These are phyloP conservation scores for Hirundo rustica DNA, from an alignment of 2,797 vertebrate genomes.

Conservation along the genomic window DNA sequence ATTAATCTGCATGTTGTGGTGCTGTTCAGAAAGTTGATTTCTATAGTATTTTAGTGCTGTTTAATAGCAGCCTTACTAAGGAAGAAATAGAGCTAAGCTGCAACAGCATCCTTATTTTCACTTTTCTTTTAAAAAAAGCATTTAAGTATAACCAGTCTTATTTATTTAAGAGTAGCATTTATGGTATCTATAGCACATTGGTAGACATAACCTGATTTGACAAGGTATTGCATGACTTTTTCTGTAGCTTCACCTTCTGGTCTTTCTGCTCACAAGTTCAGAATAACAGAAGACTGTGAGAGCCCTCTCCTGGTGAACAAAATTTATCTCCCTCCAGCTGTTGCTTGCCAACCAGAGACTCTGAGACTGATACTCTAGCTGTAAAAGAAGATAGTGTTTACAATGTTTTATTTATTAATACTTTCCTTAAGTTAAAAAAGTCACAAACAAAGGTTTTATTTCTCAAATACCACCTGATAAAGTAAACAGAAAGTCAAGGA, in stretches of 20 bases:
- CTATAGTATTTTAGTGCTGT: not conserved
- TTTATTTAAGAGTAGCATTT: not conserved
- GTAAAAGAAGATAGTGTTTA: not conserved
- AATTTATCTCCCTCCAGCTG: not conserved
- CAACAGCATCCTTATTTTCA: not conserved
- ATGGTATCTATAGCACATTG: not conserved
- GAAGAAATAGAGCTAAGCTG: not conserved
- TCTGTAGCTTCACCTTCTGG: not conserved
- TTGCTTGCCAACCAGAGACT: not conserved
- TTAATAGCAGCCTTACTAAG: not conserved
- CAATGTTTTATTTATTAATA: not conserved
- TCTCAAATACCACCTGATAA: not conserved
- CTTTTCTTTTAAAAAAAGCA: no score
- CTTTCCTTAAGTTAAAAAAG: not conserved
- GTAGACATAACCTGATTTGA: not conserved
- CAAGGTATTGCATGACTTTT: not conserved
- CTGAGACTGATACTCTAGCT: not conserved
- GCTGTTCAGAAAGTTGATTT: not conserved
- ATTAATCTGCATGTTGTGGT: not conserved
- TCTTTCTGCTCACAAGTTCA: not conserved
- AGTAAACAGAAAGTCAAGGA: not conserved
- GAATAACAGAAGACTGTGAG: not conserved
- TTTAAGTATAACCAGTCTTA: not conserved
- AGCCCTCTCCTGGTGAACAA: constrained; percentile 47
- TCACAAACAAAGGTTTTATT: not conserved